A percentile compares a stretch with the other conserved stretches of the same genome.
Evolutionary conservation across 2,888 invertebrate species (phyloP).

Genomic region (Hedya salicella): DNA sequence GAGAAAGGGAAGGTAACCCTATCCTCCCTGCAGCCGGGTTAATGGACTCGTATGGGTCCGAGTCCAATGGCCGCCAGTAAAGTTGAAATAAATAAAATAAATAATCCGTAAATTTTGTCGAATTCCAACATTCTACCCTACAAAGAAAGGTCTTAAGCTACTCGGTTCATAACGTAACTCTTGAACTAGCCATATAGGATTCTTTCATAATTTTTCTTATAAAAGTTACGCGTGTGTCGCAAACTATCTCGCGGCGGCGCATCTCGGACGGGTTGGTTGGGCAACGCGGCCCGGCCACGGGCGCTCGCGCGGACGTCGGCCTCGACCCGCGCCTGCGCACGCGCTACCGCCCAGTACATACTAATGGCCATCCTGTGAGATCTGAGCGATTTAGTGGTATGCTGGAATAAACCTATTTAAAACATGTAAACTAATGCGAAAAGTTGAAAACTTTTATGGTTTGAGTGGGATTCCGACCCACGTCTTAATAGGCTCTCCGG

Average conservation of each 20-base stretch:
- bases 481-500: no score
- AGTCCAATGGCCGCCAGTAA: no score
- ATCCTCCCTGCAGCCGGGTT: no score
- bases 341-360: constrained; percentile 31
- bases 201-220: constrained; percentile 16
- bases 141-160: background rate
- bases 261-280: constrained; percentile 30
- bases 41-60: no score
- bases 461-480: no score
- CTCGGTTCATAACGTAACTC: background rate
- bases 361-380: constrained; percentile 15
- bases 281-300: constrained; percentile 32
- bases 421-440: no score
- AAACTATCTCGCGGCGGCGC: constrained; percentile 30
- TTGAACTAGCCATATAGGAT: background rate
- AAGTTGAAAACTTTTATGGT: no score
- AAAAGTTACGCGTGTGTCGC: constrained; percentile 14
- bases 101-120: no score
- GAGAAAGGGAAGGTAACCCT: no score
- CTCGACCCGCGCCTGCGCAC: constrained; percentile 47
- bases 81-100: no score
- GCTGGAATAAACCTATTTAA: background rate
- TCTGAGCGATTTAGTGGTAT: background rate
- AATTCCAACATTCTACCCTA: background rate
- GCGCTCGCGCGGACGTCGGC: constrained; percentile 45